phyloP scores from a whole-genome alignment of 2,888 invertebrate species.

The Ganaspis brasiliensis region DNA sequence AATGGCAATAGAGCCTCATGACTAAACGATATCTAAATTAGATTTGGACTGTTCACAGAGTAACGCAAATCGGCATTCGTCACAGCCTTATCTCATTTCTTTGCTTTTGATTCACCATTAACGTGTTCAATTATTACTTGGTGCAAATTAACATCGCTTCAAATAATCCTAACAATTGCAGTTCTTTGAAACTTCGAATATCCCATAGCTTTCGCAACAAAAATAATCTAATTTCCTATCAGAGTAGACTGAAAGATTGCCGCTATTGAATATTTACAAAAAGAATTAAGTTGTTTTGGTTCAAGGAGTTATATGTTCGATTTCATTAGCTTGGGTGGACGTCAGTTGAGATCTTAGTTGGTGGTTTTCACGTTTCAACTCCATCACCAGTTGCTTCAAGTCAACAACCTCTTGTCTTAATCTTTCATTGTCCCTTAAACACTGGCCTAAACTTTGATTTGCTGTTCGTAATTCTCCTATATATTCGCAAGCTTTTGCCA shows the following conservation, averaged over 20 bases:
- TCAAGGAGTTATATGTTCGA: conserved; percentile 70
- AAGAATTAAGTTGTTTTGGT: conserved; percentile 3
- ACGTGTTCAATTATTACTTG: not conserved
- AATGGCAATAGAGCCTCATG: conserved; percentile 23
- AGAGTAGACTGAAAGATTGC: conserved; percentile 17
- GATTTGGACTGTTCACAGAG: conserved; percentile 42
- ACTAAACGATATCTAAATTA: conserved; percentile 35
- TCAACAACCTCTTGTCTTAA: conserved; percentile 87
- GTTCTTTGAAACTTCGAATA: conserved; percentile 21
- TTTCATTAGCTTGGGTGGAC: conserved; percentile 64
- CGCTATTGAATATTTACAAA: conserved; percentile 30
- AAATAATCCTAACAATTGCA: conserved; percentile 29
- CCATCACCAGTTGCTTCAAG: conserved; percentile 87
- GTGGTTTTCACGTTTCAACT: conserved; percentile 89
- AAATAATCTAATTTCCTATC: conserved; percentile 28
- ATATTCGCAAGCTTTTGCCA: conserved; percentile 97
- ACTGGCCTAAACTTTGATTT: conserved; percentile 87
- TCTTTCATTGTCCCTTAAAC: conserved; percentile 87
- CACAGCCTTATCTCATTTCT: conserved; percentile 70
- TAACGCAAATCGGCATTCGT: conserved; percentile 60
- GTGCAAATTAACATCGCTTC: conserved; percentile 17
- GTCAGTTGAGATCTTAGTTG: conserved; percentile 84
- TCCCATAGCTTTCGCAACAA: conserved; percentile 6
- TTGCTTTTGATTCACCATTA: conserved; percentile 17
- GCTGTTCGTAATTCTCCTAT: conserved; percentile 91